A percentile compares a stretch with the other conserved stretches of the same genome.
These are phyloP conservation scores for Helostoma temminkii DNA, from an alignment of 2,797 vertebrate species.

Conservation along the genomic window DNA sequence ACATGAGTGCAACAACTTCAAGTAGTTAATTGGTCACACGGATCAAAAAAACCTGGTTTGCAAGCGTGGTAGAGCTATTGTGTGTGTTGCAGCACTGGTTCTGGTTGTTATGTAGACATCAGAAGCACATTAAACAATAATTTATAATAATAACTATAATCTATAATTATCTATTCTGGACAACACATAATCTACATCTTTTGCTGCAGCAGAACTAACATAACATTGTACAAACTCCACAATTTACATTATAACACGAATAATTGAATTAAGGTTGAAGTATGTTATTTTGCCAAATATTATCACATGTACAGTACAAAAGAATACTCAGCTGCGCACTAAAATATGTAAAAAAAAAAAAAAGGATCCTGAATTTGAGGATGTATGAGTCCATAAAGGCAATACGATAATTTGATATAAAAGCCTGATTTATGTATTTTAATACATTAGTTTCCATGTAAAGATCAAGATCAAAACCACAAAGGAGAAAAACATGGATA, in stretches of 20 bases:
- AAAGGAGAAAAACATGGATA: no score
- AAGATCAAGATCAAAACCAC: no score
- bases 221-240: background rate
- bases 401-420: background rate
- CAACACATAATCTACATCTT: background rate
- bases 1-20: slow-evolving; percentile 30
- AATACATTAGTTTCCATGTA: background rate
- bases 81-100: background rate
- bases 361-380: background rate
- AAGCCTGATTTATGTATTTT: background rate
- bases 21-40: slow-evolving; percentile 30
- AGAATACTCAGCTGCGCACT: background rate
- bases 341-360: background rate
- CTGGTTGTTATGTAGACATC: background rate
- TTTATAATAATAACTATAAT: background rate
- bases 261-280: background rate
- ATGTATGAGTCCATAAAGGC: background rate
- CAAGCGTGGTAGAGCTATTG: background rate
- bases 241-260: background rate
- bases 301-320: background rate
- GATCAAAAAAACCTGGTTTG: slow-evolving; percentile 17
- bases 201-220: background rate
- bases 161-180: background rate
- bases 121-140: background rate
- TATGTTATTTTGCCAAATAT: slow-evolving; percentile 1